Evolutionary conservation across 2,113 vertebrate genomes (phyloP), one percentile per base, ranked within the genome.

Genomic region (Xiphorhynchus elegans): DNA sequence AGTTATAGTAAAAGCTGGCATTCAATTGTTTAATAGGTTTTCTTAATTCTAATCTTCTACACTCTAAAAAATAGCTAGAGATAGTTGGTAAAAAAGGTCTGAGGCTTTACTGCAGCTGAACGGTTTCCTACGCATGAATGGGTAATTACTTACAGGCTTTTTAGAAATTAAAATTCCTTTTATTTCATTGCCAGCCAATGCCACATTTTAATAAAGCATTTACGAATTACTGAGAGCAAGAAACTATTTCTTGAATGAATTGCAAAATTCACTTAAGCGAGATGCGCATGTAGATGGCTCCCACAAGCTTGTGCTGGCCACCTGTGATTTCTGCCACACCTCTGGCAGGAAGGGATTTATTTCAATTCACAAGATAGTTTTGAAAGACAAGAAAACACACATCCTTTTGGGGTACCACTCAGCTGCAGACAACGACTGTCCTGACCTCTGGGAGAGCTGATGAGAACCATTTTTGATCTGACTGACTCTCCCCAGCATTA

Each of bases 1-100:
- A 72, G 94, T 77, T 96, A 92, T 88, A 95, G 93, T 93, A 92
- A 96, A 95, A 95, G 74, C 70, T 91, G 58, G 23, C 77, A 88
- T 84, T 89, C 79, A 89, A 17, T 58, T 90, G 62, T 87, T 95
- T 95, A 84, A 90, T 37, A 95, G 89, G 85, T 93, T 97, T 97
- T 93, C 93, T 85, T 97, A 95, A 96, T 95, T 95, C 77, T 64
- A 79, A 70, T 97, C 79, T 93, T 74, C 91, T 68, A 52, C 50
- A 86, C 68, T 84, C 70, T 87, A 92, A 90, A 75, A 91, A 98
- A 95, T 87, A 96, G 73, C 80, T 78, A 75, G 86, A 93, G 76
- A 74, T 83, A 95, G 56, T 90, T 55, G 75, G 80, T 89, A 92
- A 73, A 56, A 96, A 92, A 90, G 92, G 68, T 90, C 73, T 70